These are phyloP conservation scores for Heterocephalus glaber DNA, from an alignment of 2,113 vertebrate genomes.

Conservation along the genomic window DNA sequence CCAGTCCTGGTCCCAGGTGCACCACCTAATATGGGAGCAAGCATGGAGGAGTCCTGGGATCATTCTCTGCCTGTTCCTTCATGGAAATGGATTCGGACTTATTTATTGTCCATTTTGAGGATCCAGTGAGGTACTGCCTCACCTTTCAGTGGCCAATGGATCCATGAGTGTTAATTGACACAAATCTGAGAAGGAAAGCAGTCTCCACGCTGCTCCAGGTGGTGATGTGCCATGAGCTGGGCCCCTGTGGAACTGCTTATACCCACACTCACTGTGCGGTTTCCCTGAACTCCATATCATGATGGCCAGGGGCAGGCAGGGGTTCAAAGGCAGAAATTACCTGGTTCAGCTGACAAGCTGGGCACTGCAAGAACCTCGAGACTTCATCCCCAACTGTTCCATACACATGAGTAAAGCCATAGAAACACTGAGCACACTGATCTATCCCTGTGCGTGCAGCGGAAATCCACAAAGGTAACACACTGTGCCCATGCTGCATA, in stretches of 20 bases:
- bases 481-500: fast-evolving
- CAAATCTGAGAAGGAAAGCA: neutral
- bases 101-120: neutral
- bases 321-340: neutral
- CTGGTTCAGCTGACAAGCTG: neutral
- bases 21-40: neutral
- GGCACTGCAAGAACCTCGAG: neutral
- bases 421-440: neutral
- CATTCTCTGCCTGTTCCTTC: neutral
- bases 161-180: neutral
- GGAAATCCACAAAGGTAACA: neutral
- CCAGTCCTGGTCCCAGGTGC: neutral
- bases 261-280: neutral
- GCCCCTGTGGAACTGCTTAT: neutral
- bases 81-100: neutral
- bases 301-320: neutral
- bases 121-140: neutral
- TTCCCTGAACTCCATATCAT: fast-evolving
- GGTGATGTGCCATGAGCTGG: neutral
- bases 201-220: neutral
- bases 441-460: neutral
- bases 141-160: neutral
- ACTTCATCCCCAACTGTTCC: neutral
- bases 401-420: neutral
- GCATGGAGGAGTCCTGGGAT: neutral